phyloP scores from a whole-genome alignment of 1,140 invertebrate genomes.

The Tenebrio molitor region DNA sequence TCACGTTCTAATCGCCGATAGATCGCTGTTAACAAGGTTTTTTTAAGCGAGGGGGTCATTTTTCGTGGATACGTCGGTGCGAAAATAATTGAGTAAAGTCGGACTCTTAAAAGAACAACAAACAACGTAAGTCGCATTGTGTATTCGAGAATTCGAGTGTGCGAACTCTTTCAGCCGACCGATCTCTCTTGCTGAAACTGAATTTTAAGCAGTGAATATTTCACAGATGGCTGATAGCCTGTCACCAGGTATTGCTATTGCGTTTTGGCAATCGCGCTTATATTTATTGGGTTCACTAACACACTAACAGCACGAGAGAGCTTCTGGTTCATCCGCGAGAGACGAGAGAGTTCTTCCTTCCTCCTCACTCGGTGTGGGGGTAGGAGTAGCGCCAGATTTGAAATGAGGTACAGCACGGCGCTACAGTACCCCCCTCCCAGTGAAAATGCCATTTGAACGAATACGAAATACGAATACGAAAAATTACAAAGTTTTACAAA shows the following conservation, averaged over 20 bases:
- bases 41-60: background rate
- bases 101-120: slow-evolving; percentile 33
- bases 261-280: too few species aligned
- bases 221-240: slow-evolving; percentile 56
- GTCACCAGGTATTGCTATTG: slow-evolving; percentile 57
- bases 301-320: too few species aligned
- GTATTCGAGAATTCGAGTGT: slow-evolving; percentile 53
- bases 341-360: too few species aligned
- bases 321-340: too few species aligned
- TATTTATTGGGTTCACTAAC: too few species aligned
- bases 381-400: too few species aligned
- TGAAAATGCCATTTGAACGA: too few species aligned
- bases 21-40: slow-evolving; percentile 14
- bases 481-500: too few species aligned
- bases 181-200: slow-evolving; percentile 55
- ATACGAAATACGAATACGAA: too few species aligned
- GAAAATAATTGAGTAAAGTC: slow-evolving; percentile 20
- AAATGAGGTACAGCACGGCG: too few species aligned
- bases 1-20: slow-evolving; percentile 19
- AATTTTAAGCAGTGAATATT: slow-evolving; percentile 61
- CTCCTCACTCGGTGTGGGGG: too few species aligned
- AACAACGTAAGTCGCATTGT: slow-evolving; percentile 44
- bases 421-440: too few species aligned
- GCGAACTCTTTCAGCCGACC: slow-evolving; percentile 47
- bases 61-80: background rate